Percentiles rank a stretch among this genome's conserved stretches.
phyloP scores from a whole-genome alignment of 2,113 vertebrate species.

The Conger conger region DNA sequence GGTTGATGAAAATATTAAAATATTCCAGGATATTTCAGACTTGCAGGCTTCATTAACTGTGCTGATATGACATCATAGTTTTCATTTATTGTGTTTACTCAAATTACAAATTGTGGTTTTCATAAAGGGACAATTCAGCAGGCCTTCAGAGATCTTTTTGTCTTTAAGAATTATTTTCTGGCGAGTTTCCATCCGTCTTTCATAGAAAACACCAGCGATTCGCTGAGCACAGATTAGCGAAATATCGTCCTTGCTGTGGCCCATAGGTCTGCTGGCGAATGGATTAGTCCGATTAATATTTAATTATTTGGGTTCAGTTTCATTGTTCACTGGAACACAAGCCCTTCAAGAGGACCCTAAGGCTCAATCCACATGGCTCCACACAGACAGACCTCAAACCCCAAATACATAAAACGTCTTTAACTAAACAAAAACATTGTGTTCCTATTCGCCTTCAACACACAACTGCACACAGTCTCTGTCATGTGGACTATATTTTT shows the following conservation, averaged over 20 bases:
- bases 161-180: too few species aligned
- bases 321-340: background rate
- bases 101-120: too few species aligned
- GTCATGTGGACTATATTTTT: background rate
- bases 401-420: background rate
- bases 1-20: too few species aligned
- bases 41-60: too few species aligned
- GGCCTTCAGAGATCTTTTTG: too few species aligned
- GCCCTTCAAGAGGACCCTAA: background rate
- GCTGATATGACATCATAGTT: too few species aligned
- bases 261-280: background rate
- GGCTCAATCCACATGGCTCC: too few species aligned
- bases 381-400: background rate
- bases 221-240: background rate
- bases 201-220: background rate
- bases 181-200: background rate
- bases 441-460: background rate
- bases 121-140: too few species aligned
- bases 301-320: background rate
- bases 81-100: too few species aligned
- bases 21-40: too few species aligned
- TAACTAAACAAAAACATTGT: background rate
- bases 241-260: background rate
- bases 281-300: background rate
- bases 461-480: too few species aligned